phyloP scores from a whole-genome alignment of 2,888 invertebrate genomes.

The Amorpha juglandis region DNA sequence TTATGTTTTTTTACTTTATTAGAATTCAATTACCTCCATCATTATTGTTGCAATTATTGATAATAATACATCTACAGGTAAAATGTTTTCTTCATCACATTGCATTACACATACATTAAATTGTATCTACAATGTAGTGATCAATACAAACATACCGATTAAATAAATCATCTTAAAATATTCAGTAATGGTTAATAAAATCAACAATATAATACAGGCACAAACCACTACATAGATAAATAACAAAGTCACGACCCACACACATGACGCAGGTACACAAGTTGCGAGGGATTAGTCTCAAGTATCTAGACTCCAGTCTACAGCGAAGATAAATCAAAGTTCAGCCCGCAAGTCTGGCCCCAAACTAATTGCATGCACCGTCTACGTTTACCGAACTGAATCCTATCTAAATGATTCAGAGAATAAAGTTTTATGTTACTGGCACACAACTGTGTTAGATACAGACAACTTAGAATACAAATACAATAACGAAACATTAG shows the following conservation, averaged over 20 bases:
- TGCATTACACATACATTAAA: no score
- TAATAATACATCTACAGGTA: no score
- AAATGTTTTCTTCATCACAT: no score
- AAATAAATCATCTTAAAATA: no score
- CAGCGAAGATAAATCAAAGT: constrained; percentile 3
- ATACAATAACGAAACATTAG: neutral
- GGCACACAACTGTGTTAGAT: neutral
- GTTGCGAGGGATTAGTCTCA: neutral
- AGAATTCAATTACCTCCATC: no score
- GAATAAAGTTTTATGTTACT: neutral
- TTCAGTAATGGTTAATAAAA: no score
- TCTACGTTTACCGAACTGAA: neutral
- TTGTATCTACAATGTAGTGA: no score
- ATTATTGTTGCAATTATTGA: no score
- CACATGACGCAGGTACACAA: constrained; percentile 6
- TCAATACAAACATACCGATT: no score
- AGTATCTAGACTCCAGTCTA: neutral
- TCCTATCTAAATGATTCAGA: constrained; percentile 22
- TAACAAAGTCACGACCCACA: neutral
- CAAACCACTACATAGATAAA: neutral
- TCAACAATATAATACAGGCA: no score
- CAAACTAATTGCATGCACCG: neutral
- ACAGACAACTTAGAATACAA: neutral
- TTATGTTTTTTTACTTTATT: no score
- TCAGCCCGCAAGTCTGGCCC: constrained; percentile 7